Evolutionary conservation across 2,797 vertebrate genomes (phyloP).

Genomic region (Octomys mimax): DNA sequence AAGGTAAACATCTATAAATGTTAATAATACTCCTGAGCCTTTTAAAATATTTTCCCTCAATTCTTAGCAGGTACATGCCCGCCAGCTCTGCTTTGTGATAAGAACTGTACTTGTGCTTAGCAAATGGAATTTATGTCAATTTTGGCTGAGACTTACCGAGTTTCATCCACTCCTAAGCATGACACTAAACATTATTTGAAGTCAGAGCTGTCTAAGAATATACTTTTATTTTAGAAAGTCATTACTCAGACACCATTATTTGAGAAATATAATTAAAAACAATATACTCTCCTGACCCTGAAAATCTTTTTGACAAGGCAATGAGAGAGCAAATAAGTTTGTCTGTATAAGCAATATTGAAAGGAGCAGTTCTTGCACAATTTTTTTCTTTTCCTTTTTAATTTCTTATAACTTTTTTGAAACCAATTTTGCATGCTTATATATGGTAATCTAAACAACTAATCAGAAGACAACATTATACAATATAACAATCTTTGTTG

Average conservation of each 20-base stretch:
- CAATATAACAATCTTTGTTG: too few species aligned
- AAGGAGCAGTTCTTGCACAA: too few species aligned
- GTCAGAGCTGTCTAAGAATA: background rate
- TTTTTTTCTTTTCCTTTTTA: too few species aligned
- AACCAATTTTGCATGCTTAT: too few species aligned
- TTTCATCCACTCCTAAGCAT: background rate
- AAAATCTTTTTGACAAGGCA: background rate
- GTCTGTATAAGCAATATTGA: constrained; percentile 21
- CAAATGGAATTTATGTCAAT: background rate
- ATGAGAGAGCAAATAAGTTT: constrained; percentile 34
- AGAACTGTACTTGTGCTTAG: background rate
- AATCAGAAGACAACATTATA: too few species aligned
- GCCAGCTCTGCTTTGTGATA: background rate
- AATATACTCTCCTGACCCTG: background rate
- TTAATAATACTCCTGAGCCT: background rate
- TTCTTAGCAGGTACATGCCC: background rate
- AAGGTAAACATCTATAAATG: background rate
- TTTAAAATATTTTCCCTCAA: background rate
- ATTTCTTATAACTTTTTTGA: too few species aligned
- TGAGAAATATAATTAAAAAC: constrained; percentile 49
- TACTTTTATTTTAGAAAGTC: background rate
- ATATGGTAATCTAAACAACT: too few species aligned
- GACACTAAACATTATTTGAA: background rate
- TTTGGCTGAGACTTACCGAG: background rate
- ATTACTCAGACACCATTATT: background rate